Base-by-base conservation (phyloP, 2,797 vertebrate genomes). In the Coranthus polyacanthus region DNA sequence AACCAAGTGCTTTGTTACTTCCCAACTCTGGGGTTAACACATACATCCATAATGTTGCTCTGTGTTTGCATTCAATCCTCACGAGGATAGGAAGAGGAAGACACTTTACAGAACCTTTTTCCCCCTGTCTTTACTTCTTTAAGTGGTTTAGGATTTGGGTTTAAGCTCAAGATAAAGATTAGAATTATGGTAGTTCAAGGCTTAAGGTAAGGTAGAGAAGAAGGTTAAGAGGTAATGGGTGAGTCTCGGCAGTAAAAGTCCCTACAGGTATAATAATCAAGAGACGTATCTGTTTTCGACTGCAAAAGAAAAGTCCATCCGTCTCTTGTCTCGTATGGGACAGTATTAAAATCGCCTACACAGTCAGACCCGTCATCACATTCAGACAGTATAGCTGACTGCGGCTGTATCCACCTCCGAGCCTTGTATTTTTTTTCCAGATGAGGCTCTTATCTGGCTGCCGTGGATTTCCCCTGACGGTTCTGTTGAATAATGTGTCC, bases 401-500 rank as follows among this genome's bases (percentile, higher is more conserved):
- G 51, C 2, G 1, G 65, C 63, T 59, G 51, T 58, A 72, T 77
- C 57, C 17, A 18, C 51, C 76, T 71, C 51, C 0, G 5, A 65
- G 67, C 43, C 21, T 13, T 47, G 36, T 29, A 20, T 22, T 32
- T 29, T 34, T 52, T 47, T 16, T 26, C 58, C 77, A 51, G 63
- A 45, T 39, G 0, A 57, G 22, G 49, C 50, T 77, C 78, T 85
- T 83, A 84, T 90, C 83, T 78, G 66, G 58, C 10, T 5, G 46
- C 29, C 9, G 43, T 82, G 78, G 79, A 85, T 87, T 86, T 80
- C 81, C 86, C 69, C 75, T 69, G 72, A 68, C 21, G 61, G 72
- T 76, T 82, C 55, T 70, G 74, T 84, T 87, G 81, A 90, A 79
- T 85, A 84, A 82, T 69, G 70, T 59, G 81, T 86, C 82, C 84